Evolutionary conservation across 2,113 vertebrate genomes (phyloP), one percentile per base, ranked within the genome.

Genomic region (Xiphophorus hellerii): DNA sequence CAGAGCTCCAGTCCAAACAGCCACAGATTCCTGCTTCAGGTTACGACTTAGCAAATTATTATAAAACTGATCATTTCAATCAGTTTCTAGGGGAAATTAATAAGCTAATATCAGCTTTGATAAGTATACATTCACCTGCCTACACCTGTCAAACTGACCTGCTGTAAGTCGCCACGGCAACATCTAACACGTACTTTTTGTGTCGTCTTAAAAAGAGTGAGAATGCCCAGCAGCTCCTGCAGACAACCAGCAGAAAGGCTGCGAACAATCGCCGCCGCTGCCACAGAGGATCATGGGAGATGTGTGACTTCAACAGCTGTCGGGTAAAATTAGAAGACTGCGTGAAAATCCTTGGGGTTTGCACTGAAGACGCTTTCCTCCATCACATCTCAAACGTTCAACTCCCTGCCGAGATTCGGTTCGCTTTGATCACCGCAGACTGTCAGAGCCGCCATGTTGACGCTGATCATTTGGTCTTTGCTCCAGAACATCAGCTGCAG

Each of bases 271-370:
- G 30, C 28, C 27, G 25, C 62, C 14, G 62, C 62, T 0, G 51
- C 33, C 60, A n/a, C 76, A 44, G 4, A 61, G 65, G 28, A 37
- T 12, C 30, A 3, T 74, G 51, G 1, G 69, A 62, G 39, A 66
- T 73, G 14, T 66, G 25, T 76, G 58, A 74, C 48, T 48, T 63
- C 0, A 27, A 17, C 33, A 67, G 63, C 27, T 65, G 85, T 62
- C 80, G 66, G 27, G 9, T 17, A 0, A 10, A 61, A 75, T 81
- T 2, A 73, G 62, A 62, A 25, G 25, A 20, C 58, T 27, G 37
- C 54, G 65, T 44, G 9, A 63, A 76, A 68, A 68, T 39, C 42
- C 62, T 31, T 6, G 31, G 10, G 58, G 22, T 22, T 27, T 22
- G 61, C 67, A 22, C 30, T 13, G 27, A 12, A 33, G 17, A 42